Conservation (phyloP, 2,797 vertebrate genomes). For the Trachops cirrhosus region DNA sequence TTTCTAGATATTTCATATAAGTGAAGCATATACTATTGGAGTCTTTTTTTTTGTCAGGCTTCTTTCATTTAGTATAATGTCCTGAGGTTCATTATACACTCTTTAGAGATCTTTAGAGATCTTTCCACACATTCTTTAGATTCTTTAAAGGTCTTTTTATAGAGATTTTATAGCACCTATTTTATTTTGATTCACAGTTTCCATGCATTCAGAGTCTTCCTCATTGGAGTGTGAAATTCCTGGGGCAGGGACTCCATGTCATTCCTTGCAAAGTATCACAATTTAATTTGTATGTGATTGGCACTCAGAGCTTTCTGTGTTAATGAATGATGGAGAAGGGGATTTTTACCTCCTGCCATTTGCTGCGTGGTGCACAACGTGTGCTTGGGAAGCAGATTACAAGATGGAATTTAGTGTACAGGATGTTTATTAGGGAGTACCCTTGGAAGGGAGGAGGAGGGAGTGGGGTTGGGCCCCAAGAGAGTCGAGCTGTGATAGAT, state of each 20-base stretch:
- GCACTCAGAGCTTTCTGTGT: not conserved
- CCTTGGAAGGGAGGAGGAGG: not conserved
- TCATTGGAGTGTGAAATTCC: not conserved
- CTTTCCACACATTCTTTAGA: not conserved
- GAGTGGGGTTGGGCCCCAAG: not conserved
- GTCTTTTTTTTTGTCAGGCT: not conserved
- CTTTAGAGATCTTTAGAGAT: not conserved
- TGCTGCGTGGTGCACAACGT: not conserved
- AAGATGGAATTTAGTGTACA: not conserved
- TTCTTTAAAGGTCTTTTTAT: not conserved
- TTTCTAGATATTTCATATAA: not conserved
- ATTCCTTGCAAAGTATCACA: not conserved
- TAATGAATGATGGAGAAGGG: not conserved
- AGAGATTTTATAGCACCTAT: not conserved
- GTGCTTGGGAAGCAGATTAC: not conserved
- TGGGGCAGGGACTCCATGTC: not conserved
- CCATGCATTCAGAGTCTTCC: not conserved
- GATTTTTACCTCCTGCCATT: not conserved
- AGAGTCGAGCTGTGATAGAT: not conserved
- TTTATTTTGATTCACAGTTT: not conserved
- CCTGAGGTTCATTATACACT: not conserved
- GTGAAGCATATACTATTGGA: fast-evolving
- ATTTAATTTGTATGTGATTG: not conserved
- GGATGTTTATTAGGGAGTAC: not conserved
- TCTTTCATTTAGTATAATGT: not conserved